phyloP scores from a whole-genome alignment of 2,113 vertebrate species.

The Arenaria interpres region DNA sequence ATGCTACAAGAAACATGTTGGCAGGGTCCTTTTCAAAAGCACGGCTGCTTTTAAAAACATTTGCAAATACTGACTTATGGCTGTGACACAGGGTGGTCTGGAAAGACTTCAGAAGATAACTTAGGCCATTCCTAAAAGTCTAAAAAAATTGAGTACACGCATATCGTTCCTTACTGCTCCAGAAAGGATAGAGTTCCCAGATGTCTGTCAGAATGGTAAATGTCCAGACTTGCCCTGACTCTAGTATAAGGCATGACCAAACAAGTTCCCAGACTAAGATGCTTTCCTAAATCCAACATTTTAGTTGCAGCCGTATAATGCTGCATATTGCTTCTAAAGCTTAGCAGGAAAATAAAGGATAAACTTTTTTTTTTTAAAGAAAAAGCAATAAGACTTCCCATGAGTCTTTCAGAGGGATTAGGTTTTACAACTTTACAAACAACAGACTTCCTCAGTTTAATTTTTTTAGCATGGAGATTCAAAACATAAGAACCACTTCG shows the following conservation, averaged over 20 bases:
- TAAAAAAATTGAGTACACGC: accelerated
- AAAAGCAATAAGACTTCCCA: neutral
- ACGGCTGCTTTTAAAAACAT: neutral
- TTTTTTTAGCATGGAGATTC: neutral
- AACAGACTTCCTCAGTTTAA: neutral
- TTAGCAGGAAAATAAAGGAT: neutral
- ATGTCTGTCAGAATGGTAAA: neutral
- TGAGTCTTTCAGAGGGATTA: neutral
- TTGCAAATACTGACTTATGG: neutral
- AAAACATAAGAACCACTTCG: neutral
- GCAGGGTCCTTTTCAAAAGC: neutral
- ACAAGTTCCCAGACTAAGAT: neutral
- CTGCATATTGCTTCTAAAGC: neutral
- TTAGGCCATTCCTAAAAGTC: neutral
- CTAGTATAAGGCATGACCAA: neutral
- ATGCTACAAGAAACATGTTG: neutral
- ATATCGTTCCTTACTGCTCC: neutral
- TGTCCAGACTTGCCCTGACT: neutral
- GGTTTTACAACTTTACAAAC: neutral
- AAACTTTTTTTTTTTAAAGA: neutral
- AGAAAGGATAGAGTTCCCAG: neutral
- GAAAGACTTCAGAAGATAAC: neutral
- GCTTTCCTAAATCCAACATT: neutral
- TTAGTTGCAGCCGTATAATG: neutral
- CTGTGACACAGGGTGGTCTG: neutral